Percentiles rank a stretch among this genome's conserved stretches.
Conservation (phyloP, 1,140 invertebrate species). For the Arion vulgaris region DNA sequence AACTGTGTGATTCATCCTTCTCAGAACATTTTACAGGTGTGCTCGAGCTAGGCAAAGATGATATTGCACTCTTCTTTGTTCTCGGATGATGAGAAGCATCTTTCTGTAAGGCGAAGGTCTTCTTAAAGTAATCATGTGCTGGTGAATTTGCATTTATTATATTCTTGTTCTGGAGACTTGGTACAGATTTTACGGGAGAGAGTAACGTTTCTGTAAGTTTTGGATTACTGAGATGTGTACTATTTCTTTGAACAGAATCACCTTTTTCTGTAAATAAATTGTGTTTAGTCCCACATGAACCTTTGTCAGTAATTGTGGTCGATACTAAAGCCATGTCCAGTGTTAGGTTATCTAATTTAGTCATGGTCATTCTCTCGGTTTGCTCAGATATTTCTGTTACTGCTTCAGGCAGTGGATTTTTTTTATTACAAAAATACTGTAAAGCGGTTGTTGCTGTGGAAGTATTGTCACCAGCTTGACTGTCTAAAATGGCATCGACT, state of each 20-base stretch:
- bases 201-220: neutral
- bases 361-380: neutral
- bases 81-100: neutral
- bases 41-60: slow-evolving; percentile 1
- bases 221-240: neutral
- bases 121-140: slow-evolving; percentile 7
- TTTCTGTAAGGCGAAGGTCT: neutral
- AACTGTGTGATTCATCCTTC: neutral
- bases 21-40: slow-evolving; percentile 19
- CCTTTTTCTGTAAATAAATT: neutral
- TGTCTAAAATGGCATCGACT: slow-evolving; percentile 31
- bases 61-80: neutral
- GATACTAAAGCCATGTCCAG: neutral
- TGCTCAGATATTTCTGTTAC: neutral
- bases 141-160: neutral
- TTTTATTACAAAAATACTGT: neutral
- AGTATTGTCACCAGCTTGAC: neutral
- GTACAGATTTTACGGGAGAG: neutral
- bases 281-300: neutral
- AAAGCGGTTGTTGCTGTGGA: neutral
- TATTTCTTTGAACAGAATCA: neutral
- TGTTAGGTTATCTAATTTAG: neutral
- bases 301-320: no score
- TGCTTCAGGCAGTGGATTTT: no score
- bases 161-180: neutral